Evolutionary conservation across 2,797 vertebrate genomes (phyloP).

Genomic region (Poecilia wingei): DNA sequence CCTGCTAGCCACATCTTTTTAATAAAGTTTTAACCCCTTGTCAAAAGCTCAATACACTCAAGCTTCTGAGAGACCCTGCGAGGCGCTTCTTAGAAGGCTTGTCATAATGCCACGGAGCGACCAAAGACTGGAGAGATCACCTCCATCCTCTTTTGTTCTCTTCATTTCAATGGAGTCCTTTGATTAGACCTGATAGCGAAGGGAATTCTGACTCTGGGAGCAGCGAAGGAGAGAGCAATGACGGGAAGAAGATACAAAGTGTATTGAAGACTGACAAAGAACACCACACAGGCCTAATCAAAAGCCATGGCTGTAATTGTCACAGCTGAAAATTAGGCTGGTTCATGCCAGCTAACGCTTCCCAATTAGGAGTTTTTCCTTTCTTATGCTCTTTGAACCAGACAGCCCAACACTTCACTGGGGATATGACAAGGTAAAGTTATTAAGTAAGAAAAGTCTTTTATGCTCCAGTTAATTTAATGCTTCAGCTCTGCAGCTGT

Average conservation of each 20-base stretch:
- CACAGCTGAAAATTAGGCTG: slow-evolving; percentile 21
- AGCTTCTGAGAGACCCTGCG: slow-evolving; percentile 56
- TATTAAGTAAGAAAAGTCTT: background rate
- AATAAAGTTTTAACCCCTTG: slow-evolving; percentile 58
- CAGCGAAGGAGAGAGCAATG: slow-evolving; percentile 45
- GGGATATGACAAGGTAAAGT: background rate
- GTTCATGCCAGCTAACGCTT: slow-evolving; percentile 26
- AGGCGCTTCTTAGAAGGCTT: slow-evolving; percentile 55
- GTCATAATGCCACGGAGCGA: slow-evolving; percentile 67
- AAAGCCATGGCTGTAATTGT: slow-evolving; percentile 28
- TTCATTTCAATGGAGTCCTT: slow-evolving; percentile 77
- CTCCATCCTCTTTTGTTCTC: slow-evolving; percentile 80
- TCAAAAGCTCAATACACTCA: slow-evolving; percentile 76
- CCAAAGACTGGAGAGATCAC: slow-evolving; percentile 74
- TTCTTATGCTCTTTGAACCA: slow-evolving; percentile 23
- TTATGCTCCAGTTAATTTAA: slow-evolving; percentile 7
- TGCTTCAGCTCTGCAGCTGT: background rate
- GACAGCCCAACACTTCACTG: slow-evolving; percentile 24
- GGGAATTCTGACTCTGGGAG: slow-evolving; percentile 61
- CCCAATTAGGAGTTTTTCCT: slow-evolving; percentile 16
- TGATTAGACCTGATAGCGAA: slow-evolving; percentile 73
- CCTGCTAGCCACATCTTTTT: slow-evolving; percentile 42
- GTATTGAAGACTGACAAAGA: slow-evolving; percentile 29
- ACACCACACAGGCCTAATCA: slow-evolving; percentile 32
- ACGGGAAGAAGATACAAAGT: slow-evolving; percentile 24